These are phyloP conservation scores for Plectropomus leopardus DNA, from an alignment of 2,113 vertebrate genomes.

Conservation along the genomic window DNA sequence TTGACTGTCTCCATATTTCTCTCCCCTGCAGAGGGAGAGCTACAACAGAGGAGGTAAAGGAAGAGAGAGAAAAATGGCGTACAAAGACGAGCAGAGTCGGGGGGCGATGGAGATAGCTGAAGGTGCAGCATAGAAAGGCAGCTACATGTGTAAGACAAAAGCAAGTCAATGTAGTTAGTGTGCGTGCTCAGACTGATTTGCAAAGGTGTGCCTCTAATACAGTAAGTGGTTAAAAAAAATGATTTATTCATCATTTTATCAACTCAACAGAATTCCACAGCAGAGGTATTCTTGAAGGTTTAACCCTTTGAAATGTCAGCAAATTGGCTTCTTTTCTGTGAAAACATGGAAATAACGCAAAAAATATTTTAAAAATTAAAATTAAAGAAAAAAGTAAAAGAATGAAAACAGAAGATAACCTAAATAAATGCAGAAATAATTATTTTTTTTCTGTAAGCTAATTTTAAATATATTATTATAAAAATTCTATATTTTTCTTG, in stretches of 20 bases:
- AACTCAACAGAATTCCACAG: slow-evolving; percentile 5
- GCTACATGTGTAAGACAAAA: slow-evolving; percentile 71
- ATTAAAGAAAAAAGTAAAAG: slow-evolving; percentile 18
- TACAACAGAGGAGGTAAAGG: slow-evolving; percentile 65
- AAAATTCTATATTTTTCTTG: no score
- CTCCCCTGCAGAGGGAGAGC: slow-evolving; percentile 55
- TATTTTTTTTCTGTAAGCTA: no score
- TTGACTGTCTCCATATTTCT: slow-evolving; percentile 27
- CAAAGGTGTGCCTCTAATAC: slow-evolving; percentile 58
- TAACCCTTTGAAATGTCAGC: no score
- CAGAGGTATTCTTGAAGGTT: slow-evolving; percentile 32
- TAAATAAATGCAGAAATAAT: no score
- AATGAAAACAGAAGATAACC: not conserved
- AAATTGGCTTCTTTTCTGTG: no score
- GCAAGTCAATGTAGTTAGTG: slow-evolving; percentile 31
- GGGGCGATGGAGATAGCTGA: slow-evolving; percentile 78
- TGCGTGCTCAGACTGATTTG: slow-evolving; percentile 35
- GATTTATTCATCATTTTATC: slow-evolving; percentile 57
- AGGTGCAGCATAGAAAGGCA: slow-evolving; percentile 58
- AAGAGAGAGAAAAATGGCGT: slow-evolving; percentile 80
- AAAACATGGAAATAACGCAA: no score
- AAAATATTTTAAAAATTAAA: no score
- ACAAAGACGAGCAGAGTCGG: slow-evolving; percentile 78
- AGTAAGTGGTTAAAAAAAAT: slow-evolving; percentile 64
- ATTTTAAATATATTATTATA: no score